Conservation (phyloP, 2,888 invertebrate species). For the Deilephila porcellus region DNA sequence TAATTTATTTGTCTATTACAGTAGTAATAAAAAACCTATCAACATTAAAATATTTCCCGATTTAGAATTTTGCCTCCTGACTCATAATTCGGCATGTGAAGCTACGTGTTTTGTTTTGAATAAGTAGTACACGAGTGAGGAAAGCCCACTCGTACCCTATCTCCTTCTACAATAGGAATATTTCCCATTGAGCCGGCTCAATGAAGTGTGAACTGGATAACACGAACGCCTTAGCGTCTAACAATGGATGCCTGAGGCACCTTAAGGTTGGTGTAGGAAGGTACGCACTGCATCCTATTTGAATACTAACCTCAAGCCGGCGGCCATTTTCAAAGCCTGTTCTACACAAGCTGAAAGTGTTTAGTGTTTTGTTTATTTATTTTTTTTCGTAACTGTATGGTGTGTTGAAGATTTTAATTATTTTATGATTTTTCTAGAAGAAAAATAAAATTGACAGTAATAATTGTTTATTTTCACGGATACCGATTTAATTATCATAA, state of each 20-base stretch:
- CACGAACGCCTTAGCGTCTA: conserved; percentile 60
- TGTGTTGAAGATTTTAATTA: not conserved
- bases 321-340: conserved; percentile 5
- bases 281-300: conserved; percentile 25
- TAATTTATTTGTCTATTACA: too few species aligned
- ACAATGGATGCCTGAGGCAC: conserved; percentile 55
- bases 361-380: not conserved
- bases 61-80: not conserved
- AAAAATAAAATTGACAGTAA: too few species aligned
- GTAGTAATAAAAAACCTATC: too few species aligned
- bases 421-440: too few species aligned
- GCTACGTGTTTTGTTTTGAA: conserved; percentile 5
- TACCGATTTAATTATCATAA: too few species aligned
- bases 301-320: not conserved
- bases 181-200: conserved; percentile 68
- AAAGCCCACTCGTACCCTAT: conserved; percentile 19
- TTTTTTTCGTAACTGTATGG: not conserved
- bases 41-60: too few species aligned
- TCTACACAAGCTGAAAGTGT: not conserved
- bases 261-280: conserved; percentile 55
- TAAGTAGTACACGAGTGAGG: conserved; percentile 17
- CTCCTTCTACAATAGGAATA: conserved; percentile 61
- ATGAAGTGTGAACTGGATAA: conserved; percentile 77
- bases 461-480: too few species aligned
- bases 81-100: not conserved